A percentile compares a stretch with the other conserved stretches of the same genome.
These are phyloP conservation scores for Drosophila pallidifrons DNA, from an alignment of 1,140 invertebrate genomes.

Conservation along the genomic window DNA sequence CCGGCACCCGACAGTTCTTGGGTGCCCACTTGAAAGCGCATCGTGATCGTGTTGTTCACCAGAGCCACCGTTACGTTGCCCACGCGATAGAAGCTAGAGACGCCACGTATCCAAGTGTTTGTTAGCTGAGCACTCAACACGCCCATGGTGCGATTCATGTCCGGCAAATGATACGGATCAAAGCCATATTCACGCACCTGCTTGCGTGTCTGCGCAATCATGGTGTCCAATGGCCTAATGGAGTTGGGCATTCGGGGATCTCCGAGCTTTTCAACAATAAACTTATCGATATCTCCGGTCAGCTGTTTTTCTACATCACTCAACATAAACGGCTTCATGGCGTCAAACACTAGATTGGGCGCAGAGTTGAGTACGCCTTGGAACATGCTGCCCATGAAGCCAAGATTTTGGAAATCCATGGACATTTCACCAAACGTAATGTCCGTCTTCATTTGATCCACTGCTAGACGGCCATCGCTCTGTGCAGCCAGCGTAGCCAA, in stretches of 20 bases:
- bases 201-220: slow-evolving; percentile 90
- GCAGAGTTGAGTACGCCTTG: slow-evolving; percentile 92
- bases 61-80: slow-evolving; percentile 91
- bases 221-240: slow-evolving; percentile 93
- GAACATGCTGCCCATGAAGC: slow-evolving; percentile 90
- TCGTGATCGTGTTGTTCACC: slow-evolving; percentile 88
- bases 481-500: slow-evolving; percentile 90
- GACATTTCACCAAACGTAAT: slow-evolving; percentile 91
- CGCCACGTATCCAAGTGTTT: slow-evolving; percentile 91
- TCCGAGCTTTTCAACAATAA: slow-evolving; percentile 89
- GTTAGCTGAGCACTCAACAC: slow-evolving; percentile 89
- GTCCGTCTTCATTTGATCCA: slow-evolving; percentile 92
- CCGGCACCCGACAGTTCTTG: slow-evolving; percentile 91
- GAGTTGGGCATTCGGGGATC: slow-evolving; percentile 92
- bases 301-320: slow-evolving; percentile 90
- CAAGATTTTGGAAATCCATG: slow-evolving; percentile 93
- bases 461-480: slow-evolving; percentile 90
- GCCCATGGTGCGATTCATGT: slow-evolving; percentile 90
- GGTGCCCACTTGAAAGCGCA: slow-evolving; percentile 89
- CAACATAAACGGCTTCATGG: slow-evolving; percentile 93
- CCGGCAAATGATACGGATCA: slow-evolving; percentile 90
- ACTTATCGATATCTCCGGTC: slow-evolving; percentile 88
- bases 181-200: slow-evolving; percentile 89
- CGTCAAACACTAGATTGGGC: slow-evolving; percentile 92
- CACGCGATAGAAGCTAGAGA: slow-evolving; percentile 92